Evolutionary conservation across 35 echinoderm and acorn worm genomes (phyloP), one percentile per base, ranked within the genome.

Genomic region (Ophioderma brevispina): DNA sequence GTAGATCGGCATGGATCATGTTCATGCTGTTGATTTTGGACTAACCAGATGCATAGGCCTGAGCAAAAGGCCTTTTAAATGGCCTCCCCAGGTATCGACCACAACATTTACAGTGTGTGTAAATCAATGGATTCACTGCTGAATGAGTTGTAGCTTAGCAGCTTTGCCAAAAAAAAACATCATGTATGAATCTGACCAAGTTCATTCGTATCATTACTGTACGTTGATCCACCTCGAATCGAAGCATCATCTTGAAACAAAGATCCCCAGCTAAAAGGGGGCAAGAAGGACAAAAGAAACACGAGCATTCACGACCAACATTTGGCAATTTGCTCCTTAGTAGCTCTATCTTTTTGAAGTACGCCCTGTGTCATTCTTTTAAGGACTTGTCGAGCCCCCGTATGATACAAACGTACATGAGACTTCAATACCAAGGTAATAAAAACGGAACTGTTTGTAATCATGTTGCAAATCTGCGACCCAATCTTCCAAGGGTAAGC

Each of bases 261-360:
- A 18, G 59, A 70, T 15, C 59, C 59, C 21, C 87, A 35, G 13
- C 87, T 49, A 38, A 75, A 84, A 10, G 92, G 92, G 10, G n/a
- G 86, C 80, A 8, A 89, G 76, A 84, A 80, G 84, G 8, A 84
- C 17, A 49, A 94, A 89, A 64, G 89, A 94, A 0, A 86, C 77
- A 11, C 84, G 64, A 41, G 80, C 86, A 0, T 75, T 94, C 14
- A 83, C 86, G 1, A 94, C 59, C 21, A 94, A 55, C 92, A 94
- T 88, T 0, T 75, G 80, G 70, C 77, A 0, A 94, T 79, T 52
- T 79, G 84, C 4, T 23, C 82, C 32, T 19, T 41, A 33, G 40
- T 89, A 23, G 36, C 33, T 40, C 11, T 78, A 40, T 25, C 38
- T 2, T 32, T 87, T 52, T 34, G 39, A 41, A 11, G 75, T 39